These are phyloP conservation scores for Parnassius apollo DNA, from an alignment of 2,888 invertebrate genomes.

Conservation along the genomic window DNA sequence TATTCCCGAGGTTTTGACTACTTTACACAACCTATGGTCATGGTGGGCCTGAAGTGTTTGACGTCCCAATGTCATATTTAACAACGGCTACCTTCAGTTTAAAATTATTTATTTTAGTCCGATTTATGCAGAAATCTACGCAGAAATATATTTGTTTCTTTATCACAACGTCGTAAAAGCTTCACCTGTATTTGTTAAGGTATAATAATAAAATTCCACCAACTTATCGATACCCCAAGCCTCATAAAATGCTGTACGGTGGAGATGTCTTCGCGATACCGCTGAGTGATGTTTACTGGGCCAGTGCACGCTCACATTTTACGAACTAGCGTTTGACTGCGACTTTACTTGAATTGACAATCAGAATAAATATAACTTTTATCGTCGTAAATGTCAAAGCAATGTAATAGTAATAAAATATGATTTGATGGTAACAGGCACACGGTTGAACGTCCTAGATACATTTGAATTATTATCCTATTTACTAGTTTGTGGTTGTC, in stretches of 20 bases:
- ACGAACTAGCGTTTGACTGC: not conserved
- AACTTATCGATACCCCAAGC: not conserved
- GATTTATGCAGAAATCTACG: too few species aligned
- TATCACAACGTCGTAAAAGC: not conserved
- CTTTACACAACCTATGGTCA: too few species aligned
- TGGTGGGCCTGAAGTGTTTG: too few species aligned
- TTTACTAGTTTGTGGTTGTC: too few species aligned
- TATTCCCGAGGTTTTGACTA: too few species aligned
- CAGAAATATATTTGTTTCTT: too few species aligned
- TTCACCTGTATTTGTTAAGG: not conserved
- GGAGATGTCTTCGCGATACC: slow-evolving; percentile 9
- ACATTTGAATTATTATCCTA: too few species aligned
- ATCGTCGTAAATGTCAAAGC: slow-evolving; percentile 1
- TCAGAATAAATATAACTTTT: not conserved
- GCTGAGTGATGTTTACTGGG: slow-evolving; percentile 13
- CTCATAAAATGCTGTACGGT: slow-evolving; percentile 11
- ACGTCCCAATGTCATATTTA: too few species aligned
- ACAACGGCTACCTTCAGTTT: too few species aligned
- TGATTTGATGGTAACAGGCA: not conserved
- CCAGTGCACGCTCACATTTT: not conserved
- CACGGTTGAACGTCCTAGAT: too few species aligned
- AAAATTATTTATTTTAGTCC: too few species aligned
- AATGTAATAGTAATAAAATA: not conserved
- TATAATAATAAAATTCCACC: slow-evolving; percentile 3
- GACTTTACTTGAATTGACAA: slow-evolving; percentile 1